Base-by-base conservation (phyloP, 1,140 invertebrate genomes). In the Lordiphosa collinella region DNA sequence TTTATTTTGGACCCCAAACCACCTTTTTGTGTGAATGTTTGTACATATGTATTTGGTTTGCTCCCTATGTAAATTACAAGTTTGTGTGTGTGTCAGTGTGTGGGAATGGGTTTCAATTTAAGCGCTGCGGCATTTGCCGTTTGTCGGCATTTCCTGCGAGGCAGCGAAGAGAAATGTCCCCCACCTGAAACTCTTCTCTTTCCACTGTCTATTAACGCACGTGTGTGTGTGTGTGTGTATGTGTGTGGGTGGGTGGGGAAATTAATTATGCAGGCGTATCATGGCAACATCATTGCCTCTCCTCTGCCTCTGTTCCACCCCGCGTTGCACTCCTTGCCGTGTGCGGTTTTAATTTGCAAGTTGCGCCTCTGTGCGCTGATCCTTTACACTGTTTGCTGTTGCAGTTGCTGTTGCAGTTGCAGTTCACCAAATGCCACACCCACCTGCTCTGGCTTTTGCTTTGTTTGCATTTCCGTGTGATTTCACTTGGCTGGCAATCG, bases 261-360 rank as follows among this genome's bases (percentile, higher is more conserved):
- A 82, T 82, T 82, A 82, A 82, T 82, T 82, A 82, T 82, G 78
- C 78, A 82, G 78, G 78, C 78, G 66, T 82, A 82, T 82, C 78
- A 76, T 84, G 71, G 71, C 55, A 70, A 68, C 78, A 76, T 60
- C 71, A 71, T 66, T 58, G 58, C 52, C 35, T 18, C n/a, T n/a
- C n/a, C n/a, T n/a, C n/a, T n/a, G n/a, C n/a, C n/a, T n/a, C n/a
- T n/a, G n/a, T n/a, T n/a, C 31, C 38, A 16, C 14, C 13, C 13
- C 29, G 3, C 34, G 4, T 22, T 10, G 10, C 10, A 36, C 11
- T 12, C 31, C 14, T 49, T 49, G 47, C 46, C 66, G 76, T 84
- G 40, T 82, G 76, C 67, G 78, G 76, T 72, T 82, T 82, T 82
- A 82, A 82, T 80, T 76, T 80, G 66, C 38, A 51, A 74, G 75